Percentiles rank a stretch among this genome's conserved stretches.
These are phyloP conservation scores for Salvelinus namaycush DNA, from an alignment of 2,113 vertebrate species.

Conservation along the genomic window DNA sequence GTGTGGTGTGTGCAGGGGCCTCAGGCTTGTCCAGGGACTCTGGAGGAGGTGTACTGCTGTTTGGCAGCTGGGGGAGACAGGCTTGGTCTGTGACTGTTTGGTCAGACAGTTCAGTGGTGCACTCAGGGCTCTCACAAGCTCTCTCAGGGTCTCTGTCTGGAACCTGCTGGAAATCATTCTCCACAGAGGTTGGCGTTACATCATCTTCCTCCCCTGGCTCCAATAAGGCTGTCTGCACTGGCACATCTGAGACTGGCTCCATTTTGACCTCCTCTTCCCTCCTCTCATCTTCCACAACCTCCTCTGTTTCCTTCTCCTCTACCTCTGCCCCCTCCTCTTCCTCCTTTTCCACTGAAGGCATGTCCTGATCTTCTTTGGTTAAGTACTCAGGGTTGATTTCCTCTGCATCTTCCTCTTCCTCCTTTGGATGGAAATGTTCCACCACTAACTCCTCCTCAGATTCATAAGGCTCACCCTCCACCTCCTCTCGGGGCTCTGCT, in stretches of 20 bases:
- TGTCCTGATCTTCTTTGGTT: constrained; percentile 4
- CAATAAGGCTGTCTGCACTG: not conserved
- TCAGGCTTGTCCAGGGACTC: not conserved
- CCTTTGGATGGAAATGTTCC: constrained; percentile 23
- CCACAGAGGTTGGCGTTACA: not conserved
- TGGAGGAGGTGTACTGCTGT: constrained; percentile 6
- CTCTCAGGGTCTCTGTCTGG: constrained; percentile 1
- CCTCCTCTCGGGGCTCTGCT: not conserved
- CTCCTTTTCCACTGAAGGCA: not conserved
- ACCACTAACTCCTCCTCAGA: not conserved
- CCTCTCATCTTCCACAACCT: constrained; percentile 4
- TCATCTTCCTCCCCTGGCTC: constrained; percentile 15
- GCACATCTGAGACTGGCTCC: not conserved
- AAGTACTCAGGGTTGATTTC: constrained; percentile 9
- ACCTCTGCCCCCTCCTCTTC: constrained; percentile 21
- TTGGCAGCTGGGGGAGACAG: not conserved
- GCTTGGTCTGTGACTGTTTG: constrained; percentile 1
- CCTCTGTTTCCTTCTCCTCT: constrained; percentile 15
- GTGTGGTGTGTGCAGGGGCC: not conserved
- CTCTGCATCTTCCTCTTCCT: constrained; percentile 28
- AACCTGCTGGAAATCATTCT: constrained; percentile 12
- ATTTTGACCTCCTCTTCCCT: not conserved
- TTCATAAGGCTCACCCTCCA: not conserved
- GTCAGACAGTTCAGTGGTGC: not conserved
- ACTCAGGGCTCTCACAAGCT: not conserved